These are phyloP conservation scores for Bombus vancouverensis DNA, from an alignment of 1,140 invertebrate species.

Conservation along the genomic window DNA sequence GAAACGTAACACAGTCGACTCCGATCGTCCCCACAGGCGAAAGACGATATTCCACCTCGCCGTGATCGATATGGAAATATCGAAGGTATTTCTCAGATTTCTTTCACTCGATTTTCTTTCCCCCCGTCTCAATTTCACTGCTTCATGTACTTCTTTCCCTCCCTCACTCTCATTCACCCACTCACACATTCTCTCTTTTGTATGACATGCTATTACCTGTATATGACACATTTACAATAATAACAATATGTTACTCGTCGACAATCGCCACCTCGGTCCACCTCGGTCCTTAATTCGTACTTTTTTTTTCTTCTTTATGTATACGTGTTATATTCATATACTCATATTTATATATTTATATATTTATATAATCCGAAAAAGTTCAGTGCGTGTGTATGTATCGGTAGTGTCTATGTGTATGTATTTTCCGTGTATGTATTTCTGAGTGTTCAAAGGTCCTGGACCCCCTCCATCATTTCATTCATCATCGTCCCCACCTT, in stretches of 20 bases:
- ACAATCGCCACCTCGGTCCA: conserved; percentile 70
- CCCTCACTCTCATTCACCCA: conserved; percentile 2
- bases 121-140: conserved; percentile 21
- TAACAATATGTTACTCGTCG: conserved; percentile 78
- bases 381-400: conserved; percentile 49
- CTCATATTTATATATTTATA: conserved; percentile 58
- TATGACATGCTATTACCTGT: conserved; percentile 74
- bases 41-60: conserved; percentile 76
- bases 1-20: conserved; percentile 23
- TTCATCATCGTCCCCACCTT: background rate
- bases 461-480: conserved; percentile 10
- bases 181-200: conserved; percentile 33
- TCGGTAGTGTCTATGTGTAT: background rate
- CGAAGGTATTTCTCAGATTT: conserved; percentile 68
- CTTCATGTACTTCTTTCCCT: conserved; percentile 46
- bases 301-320: conserved; percentile 57
- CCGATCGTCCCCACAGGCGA: conserved; percentile 43
- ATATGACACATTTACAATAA: conserved; percentile 81
- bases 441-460: conserved; percentile 24
- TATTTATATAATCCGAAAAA: conserved; percentile 76
- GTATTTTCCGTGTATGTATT: background rate
- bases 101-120: conserved; percentile 31
- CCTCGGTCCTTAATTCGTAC: conserved; percentile 68
- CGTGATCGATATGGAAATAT: conserved; percentile 78
- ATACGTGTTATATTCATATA: conserved; percentile 53